Percentiles rank a stretch among this genome's conserved stretches.
Conservation (phyloP, 2,797 vertebrate genomes). For the Arnoldichthys spilopterus region DNA sequence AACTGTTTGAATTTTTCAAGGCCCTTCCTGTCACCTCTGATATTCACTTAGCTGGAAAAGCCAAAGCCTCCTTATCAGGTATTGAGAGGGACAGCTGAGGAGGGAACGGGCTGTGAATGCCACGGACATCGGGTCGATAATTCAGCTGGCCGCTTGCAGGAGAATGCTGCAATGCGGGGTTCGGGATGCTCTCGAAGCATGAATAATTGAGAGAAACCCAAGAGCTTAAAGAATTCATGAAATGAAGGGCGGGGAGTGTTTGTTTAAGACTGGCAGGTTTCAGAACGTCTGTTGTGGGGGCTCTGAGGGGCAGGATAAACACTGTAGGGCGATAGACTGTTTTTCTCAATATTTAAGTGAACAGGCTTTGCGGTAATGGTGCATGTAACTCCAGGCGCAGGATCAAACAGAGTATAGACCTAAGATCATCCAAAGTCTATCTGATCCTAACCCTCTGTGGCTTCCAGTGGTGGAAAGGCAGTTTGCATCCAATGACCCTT, state of each 20-base stretch:
- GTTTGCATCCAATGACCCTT: too few relatives aligned
- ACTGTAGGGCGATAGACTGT: background rate
- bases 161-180: conserved; percentile 25
- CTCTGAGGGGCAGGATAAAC: background rate
- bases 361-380: background rate
- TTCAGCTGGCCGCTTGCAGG: background rate
- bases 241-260: conserved; percentile 71
- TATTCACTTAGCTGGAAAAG: background rate
- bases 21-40: background rate
- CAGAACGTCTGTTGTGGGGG: conserved; percentile 4
- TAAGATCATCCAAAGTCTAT: background rate
- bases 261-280: conserved; percentile 70
- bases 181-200: conserved; percentile 62
- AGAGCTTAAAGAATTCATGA: conserved; percentile 78
- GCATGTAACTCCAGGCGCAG: background rate
- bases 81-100: background rate
- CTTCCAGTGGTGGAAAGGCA: too few relatives aligned
- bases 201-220: conserved; percentile 72
- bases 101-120: background rate
- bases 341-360: background rate
- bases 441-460: background rate
- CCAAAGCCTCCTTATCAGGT: background rate
- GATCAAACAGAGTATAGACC: too few relatives aligned
- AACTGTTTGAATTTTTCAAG: background rate
- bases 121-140: too few relatives aligned